Evolutionary conservation across 2,888 invertebrate species (phyloP), one percentile per base, ranked within the genome.

Genomic region (Eupithecia dodoneata): DNA sequence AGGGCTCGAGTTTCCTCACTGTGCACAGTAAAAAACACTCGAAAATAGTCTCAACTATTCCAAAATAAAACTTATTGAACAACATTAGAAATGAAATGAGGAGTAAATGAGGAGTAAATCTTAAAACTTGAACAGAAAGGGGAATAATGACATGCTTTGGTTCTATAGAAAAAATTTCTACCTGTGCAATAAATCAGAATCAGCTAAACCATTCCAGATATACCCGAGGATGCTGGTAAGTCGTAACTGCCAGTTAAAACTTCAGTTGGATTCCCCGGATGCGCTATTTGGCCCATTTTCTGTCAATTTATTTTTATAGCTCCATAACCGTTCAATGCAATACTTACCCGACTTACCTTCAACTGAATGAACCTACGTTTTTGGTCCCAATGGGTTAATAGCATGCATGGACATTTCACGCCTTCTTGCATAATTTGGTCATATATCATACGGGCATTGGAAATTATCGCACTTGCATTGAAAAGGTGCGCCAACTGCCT

Each of bases 401-500:
- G 42, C 15, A 66, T 66, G 66, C 66, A 66, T 66, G 66, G 15
- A 42, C 42, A 66, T 66, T 65, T 75, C 71, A 71, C 65, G 49
- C 71, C 71, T 69, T 65, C 67, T 66, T 72, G 71, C 71, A 72
- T 75, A 75, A 75, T 72, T 18, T 42, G 18, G 30, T 30, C 13
- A 65, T 76, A 41, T 74, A 76, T 76, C 71, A 76, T 55, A 65
- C 47, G 12, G 65, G 18, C 55, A 71, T 76, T 66, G 65, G 71
- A 76, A 74, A 76, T 70, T 73, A 69, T 73, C 30, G 70, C 69
- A 76, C 47, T 81, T 79, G 75, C 79, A 81, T 72, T 72, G 45
- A 72, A 72, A 72, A 72, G 71, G 71, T 72, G 55, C 42, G 71
- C 71, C 59, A 72, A 72, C 71, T 59, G 59, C 71, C 15, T 44